phyloP scores from a whole-genome alignment of 2,113 vertebrate species.

The Mastomys natalensis region DNA sequence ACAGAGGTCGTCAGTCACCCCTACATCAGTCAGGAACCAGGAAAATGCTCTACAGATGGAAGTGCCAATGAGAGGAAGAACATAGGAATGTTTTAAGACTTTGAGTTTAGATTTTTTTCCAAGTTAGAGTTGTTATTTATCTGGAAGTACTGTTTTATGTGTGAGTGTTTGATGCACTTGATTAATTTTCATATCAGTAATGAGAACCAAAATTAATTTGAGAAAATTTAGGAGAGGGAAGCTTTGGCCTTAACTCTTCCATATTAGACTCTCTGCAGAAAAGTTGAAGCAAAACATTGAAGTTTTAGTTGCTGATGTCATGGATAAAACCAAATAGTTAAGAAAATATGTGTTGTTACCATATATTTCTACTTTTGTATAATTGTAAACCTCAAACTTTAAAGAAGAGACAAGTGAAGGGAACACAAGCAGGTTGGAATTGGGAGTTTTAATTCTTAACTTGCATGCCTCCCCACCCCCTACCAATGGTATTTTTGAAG shows the following conservation, averaged over 20 bases:
- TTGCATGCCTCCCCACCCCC: neutral
- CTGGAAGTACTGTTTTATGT: neutral
- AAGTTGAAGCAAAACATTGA: neutral
- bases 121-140: neutral
- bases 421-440: neutral
- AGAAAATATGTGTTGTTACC: neutral
- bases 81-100: neutral
- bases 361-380: neutral
- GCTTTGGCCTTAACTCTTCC: neutral
- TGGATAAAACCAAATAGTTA: neutral
- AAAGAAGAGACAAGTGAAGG: neutral
- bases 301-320: neutral
- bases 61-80: neutral
- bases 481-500: neutral
- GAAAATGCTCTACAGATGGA: neutral
- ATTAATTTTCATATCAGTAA: neutral
- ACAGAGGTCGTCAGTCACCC: neutral
- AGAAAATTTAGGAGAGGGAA: neutral
- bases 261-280: neutral
- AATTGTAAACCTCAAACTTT: neutral
- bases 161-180: neutral
- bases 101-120: neutral
- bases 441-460: neutral
- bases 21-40: neutral
- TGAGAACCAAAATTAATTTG: constrained; percentile 29